phyloP scores from a whole-genome alignment of 2,113 vertebrate species.

The Platysternon megacephalum region DNA sequence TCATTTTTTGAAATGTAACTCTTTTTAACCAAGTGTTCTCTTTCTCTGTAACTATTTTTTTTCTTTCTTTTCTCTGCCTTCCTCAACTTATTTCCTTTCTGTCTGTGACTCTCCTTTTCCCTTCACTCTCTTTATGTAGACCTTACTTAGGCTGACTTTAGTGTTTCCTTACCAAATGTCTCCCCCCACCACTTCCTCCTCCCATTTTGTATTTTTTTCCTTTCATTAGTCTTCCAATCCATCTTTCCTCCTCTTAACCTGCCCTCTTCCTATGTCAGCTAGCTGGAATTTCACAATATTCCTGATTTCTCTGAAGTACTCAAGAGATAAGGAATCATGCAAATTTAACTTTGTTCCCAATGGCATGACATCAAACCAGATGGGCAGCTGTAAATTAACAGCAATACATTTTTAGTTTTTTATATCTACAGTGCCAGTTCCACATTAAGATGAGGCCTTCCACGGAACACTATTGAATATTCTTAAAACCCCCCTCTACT shows the following conservation, averaged over 20 bases:
- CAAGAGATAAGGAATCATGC: neutral
- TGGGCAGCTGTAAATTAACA: neutral
- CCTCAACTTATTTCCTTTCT: neutral
- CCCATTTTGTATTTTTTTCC: neutral
- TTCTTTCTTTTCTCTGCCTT: neutral
- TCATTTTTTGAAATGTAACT: neutral
- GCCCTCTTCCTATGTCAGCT: neutral
- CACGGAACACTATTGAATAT: neutral
- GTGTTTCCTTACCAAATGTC: neutral
- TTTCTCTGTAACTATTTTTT: neutral
- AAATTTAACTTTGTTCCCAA: neutral
- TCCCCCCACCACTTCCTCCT: neutral
- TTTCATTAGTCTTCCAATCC: neutral
- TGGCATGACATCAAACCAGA: neutral
- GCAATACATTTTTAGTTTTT: neutral
- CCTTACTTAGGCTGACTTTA: neutral
- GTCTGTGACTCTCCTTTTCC: neutral
- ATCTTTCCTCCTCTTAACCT: neutral
- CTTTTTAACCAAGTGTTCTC: neutral
- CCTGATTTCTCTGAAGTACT: neutral
- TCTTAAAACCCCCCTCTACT: neutral
- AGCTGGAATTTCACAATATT: neutral
- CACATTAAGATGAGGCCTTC: neutral
- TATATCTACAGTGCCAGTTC: neutral
- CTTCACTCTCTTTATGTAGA: neutral